These are phyloP conservation scores for Naja naja DNA, from an alignment of 2,113 vertebrate genomes.

Conservation along the genomic window DNA sequence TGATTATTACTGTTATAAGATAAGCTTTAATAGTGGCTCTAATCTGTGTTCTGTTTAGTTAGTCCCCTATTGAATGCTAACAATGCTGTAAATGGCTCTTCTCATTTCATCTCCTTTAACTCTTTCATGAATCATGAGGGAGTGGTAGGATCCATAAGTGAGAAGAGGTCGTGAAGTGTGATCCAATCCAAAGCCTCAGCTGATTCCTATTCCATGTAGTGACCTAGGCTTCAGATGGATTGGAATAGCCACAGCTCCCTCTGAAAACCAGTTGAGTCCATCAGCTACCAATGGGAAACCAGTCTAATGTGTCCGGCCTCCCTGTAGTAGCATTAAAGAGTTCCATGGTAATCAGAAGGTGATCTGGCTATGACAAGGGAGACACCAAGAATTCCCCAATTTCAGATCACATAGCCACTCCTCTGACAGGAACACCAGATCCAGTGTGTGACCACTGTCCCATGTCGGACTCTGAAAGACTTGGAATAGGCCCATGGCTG, in stretches of 20 bases:
- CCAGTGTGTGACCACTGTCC: neutral
- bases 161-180: neutral
- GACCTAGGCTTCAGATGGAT: neutral
- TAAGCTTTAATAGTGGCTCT: no score
- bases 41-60: no score
- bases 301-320: neutral
- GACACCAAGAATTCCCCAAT: neutral
- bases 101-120: no score
- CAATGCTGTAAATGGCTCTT: no score
- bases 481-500: neutral
- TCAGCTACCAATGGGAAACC: neutral
- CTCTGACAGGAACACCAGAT: neutral
- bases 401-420: neutral
- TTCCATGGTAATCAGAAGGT: neutral
- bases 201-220: neutral
- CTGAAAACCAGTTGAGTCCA: neutral
- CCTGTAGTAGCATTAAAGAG: neutral
- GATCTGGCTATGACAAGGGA: neutral
- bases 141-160: neutral
- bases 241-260: neutral
- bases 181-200: neutral
- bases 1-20: no score
- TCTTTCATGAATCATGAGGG: no score
- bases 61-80: no score
- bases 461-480: neutral